Percentiles rank a stretch among this genome's conserved stretches.
Evolutionary conservation across 2,113 vertebrate species (phyloP).

Genomic region (Malurus alboscapulatus): DNA sequence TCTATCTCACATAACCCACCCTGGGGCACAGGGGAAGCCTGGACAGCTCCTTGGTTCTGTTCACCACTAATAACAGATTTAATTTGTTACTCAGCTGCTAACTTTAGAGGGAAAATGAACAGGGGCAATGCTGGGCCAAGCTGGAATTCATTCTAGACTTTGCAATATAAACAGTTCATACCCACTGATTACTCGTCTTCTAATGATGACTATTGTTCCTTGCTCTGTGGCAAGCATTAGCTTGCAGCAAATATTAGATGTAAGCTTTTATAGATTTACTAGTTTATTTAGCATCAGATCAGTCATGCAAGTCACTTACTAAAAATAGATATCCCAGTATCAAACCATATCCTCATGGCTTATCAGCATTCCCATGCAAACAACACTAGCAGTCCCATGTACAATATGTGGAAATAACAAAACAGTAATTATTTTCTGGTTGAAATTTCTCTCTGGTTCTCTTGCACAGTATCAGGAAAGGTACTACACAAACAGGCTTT

Average conservation of each 20-base stretch:
- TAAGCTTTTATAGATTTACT: constrained; percentile 15
- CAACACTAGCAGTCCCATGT: not conserved
- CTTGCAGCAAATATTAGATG: constrained; percentile 26
- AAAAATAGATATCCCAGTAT: constrained; percentile 26
- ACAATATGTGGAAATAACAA: not conserved
- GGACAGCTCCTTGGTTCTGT: not conserved
- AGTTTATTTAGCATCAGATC: constrained; percentile 66
- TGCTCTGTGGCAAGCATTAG: not conserved
- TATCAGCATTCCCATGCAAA: constrained; percentile 15
- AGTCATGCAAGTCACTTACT: constrained; percentile 59
- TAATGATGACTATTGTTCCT: not conserved
- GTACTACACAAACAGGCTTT: not conserved
- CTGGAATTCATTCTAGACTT: not conserved
- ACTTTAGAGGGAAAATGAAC: not conserved
- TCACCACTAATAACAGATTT: not conserved
- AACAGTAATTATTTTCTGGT: not conserved
- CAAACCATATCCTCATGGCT: not conserved
- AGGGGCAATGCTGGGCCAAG: not conserved
- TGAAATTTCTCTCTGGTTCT: not conserved
- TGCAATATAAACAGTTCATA: not conserved
- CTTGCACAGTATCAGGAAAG: not conserved
- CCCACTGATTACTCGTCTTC: not conserved
- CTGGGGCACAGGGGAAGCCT: not conserved
- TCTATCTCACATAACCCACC: not conserved
- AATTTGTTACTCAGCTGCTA: not conserved